phyloP scores from a whole-genome alignment of 2,113 vertebrate genomes.

The Forbesichthys agassizii region DNA sequence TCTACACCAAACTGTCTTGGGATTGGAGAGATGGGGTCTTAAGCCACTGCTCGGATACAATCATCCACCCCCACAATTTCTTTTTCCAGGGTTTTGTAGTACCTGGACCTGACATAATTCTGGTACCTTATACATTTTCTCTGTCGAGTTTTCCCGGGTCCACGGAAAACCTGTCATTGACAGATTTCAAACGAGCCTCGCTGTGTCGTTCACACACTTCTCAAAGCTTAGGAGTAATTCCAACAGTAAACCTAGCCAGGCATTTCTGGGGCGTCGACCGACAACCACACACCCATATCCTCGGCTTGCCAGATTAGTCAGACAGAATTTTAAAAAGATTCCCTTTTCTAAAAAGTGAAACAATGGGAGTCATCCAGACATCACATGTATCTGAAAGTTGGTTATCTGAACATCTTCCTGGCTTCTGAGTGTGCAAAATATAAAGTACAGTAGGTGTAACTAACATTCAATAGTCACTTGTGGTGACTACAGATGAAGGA shows the following conservation, averaged over 20 bases:
- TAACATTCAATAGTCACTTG: no score
- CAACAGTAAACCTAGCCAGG: constrained; percentile 13
- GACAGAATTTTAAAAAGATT: constrained; percentile 22
- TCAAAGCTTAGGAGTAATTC: constrained; percentile 15
- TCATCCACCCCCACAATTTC: constrained; percentile 26
- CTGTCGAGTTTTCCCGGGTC: constrained; percentile 1
- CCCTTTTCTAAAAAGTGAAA: constrained; percentile 9
- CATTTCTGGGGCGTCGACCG: constrained; percentile 5
- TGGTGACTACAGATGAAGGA: no score
- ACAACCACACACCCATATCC: constrained; percentile 14
- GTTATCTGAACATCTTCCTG: not conserved
- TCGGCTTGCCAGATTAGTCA: constrained; percentile 12
- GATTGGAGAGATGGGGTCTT: constrained; percentile 2
- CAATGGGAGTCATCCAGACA: not conserved
- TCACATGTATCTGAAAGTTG: not conserved
- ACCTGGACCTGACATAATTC: constrained; percentile 14
- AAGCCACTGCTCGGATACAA: constrained; percentile 23
- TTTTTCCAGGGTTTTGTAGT: constrained; percentile 15
- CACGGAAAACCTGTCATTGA: constrained; percentile 11
- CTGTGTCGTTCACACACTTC: constrained; percentile 21
- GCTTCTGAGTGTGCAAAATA: not conserved
- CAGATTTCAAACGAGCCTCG: constrained; percentile 12
- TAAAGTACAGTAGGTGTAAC: no score
- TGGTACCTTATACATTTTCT: not conserved
- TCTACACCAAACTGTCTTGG: constrained; percentile 34